Percentiles rank a stretch among this genome's conserved stretches.
phyloP scores from a whole-genome alignment of 2,888 invertebrate genomes.

The Nephrocerus scutellatus region DNA sequence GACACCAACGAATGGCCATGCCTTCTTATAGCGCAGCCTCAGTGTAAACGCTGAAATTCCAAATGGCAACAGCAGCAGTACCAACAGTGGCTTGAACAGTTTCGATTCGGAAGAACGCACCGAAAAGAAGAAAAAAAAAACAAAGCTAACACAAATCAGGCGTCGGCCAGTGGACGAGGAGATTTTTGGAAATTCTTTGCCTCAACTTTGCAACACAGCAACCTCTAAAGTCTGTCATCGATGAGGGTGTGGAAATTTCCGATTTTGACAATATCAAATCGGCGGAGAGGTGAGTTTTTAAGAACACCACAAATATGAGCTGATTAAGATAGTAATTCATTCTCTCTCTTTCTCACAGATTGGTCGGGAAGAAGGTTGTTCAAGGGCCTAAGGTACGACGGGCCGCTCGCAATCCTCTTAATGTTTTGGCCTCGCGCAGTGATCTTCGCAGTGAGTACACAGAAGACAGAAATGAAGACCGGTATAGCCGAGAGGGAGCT shows the following conservation, averaged over 20 bases:
- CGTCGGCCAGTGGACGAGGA: slow-evolving; percentile 61
- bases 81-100: slow-evolving; percentile 20
- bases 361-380: slow-evolving; percentile 61
- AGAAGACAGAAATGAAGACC: slow-evolving; percentile 65
- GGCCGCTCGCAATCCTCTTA: slow-evolving; percentile 72
- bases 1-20: slow-evolving; percentile 44
- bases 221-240: slow-evolving; percentile 22
- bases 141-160: slow-evolving; percentile 34
- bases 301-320: too few species aligned
- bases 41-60: slow-evolving; percentile 47
- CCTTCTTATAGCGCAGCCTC: slow-evolving; percentile 48
- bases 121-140: slow-evolving; percentile 36
- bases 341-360: too few species aligned
- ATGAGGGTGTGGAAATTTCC: slow-evolving; percentile 51
- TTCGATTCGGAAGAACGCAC: slow-evolving; percentile 34
- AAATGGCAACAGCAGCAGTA: slow-evolving; percentile 9
- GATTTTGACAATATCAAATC: slow-evolving; percentile 61
- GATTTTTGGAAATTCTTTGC: slow-evolving; percentile 77
- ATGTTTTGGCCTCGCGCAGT: slow-evolving; percentile 69
- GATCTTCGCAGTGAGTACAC: slow-evolving; percentile 77
- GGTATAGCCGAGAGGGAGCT: slow-evolving; percentile 70
- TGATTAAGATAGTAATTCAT: too few species aligned
- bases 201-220: too few species aligned
- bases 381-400: slow-evolving; percentile 64
- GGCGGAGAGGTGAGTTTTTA: slow-evolving; percentile 54